Percentiles rank a stretch among this genome's conserved stretches.
Conservation (phyloP, 2,888 invertebrate genomes). For the Caenorhabditis sp. region DNA sequence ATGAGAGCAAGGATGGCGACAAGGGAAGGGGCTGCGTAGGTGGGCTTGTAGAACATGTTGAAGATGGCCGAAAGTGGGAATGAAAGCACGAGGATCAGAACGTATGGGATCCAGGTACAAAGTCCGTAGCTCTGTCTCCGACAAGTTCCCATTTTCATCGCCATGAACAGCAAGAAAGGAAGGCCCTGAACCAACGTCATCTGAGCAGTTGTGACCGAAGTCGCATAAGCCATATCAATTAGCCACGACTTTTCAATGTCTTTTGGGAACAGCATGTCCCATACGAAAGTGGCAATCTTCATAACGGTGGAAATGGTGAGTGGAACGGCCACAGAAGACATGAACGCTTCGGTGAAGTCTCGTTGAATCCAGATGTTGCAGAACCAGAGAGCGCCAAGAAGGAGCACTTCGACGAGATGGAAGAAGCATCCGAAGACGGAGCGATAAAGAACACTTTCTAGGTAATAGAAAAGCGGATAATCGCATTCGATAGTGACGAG, state of each 20-base stretch:
- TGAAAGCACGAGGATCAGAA: slow-evolving; percentile 36
- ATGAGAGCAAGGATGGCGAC: slow-evolving; percentile 49
- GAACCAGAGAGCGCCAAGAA: slow-evolving; percentile 56
- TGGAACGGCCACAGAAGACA: slow-evolving; percentile 50
- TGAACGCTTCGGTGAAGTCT: slow-evolving; percentile 54
- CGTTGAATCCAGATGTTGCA: slow-evolving; percentile 58
- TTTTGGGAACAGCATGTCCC: slow-evolving; percentile 36
- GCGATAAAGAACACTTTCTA: slow-evolving; percentile 48
- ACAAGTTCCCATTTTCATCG: slow-evolving; percentile 49
- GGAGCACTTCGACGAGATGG: slow-evolving; percentile 48
- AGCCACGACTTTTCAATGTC: slow-evolving; percentile 50
- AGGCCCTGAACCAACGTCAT: slow-evolving; percentile 49
- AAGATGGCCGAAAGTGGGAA: slow-evolving; percentile 50
- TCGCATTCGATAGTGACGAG: slow-evolving; percentile 47
- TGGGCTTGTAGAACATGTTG: slow-evolving; percentile 44
- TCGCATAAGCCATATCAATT: slow-evolving; percentile 46
- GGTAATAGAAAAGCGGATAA: slow-evolving; percentile 43
- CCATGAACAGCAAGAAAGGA: slow-evolving; percentile 58
- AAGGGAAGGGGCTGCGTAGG: slow-evolving; percentile 37
- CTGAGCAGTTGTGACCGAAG: slow-evolving; percentile 46
- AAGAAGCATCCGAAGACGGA: slow-evolving; percentile 54
- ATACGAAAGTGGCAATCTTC: slow-evolving; percentile 53
- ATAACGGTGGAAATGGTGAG: slow-evolving; percentile 41
- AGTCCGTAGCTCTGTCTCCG: slow-evolving; percentile 52
- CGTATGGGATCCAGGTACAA: slow-evolving; percentile 58